These are phyloP conservation scores for Ammodytes marinus DNA, from an alignment of 2,113 vertebrate species.

Conservation along the genomic window DNA sequence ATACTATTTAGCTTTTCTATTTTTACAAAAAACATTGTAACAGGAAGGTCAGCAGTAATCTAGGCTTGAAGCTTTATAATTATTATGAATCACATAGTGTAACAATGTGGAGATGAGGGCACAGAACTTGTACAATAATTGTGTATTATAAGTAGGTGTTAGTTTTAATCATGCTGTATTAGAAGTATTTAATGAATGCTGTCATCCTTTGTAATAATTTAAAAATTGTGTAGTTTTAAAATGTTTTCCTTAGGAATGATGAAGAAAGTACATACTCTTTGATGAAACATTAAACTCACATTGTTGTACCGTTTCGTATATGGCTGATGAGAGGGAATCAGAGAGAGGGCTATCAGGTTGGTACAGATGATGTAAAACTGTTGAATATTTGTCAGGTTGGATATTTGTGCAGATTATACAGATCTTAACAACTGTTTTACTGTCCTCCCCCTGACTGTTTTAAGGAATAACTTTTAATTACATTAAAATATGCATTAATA, in stretches of 20 bases:
- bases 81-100: constrained; percentile 24
- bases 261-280: constrained; percentile 7
- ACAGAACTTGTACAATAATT: constrained; percentile 25
- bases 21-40: constrained; percentile 24
- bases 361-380: neutral
- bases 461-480: neutral
- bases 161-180: constrained; percentile 24
- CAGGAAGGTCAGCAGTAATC: neutral
- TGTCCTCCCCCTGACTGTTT: neutral
- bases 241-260: constrained; percentile 11
- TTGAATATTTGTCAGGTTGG: neutral
- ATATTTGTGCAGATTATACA: too few relatives aligned
- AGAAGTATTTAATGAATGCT: constrained; percentile 27
- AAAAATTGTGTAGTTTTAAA: neutral
- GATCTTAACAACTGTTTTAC: neutral
- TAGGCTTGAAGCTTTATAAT: constrained; percentile 4
- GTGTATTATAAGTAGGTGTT: constrained; percentile 47
- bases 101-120: constrained; percentile 18
- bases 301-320: neutral
- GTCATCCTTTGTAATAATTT: constrained; percentile 19
- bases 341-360: neutral
- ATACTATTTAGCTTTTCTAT: neutral
- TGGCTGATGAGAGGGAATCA: neutral
- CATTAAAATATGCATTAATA: neutral
- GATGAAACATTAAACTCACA: constrained; percentile 16